These are phyloP conservation scores for Sapayoa aenigma DNA, from an alignment of 2,113 vertebrate genomes.

Conservation along the genomic window DNA sequence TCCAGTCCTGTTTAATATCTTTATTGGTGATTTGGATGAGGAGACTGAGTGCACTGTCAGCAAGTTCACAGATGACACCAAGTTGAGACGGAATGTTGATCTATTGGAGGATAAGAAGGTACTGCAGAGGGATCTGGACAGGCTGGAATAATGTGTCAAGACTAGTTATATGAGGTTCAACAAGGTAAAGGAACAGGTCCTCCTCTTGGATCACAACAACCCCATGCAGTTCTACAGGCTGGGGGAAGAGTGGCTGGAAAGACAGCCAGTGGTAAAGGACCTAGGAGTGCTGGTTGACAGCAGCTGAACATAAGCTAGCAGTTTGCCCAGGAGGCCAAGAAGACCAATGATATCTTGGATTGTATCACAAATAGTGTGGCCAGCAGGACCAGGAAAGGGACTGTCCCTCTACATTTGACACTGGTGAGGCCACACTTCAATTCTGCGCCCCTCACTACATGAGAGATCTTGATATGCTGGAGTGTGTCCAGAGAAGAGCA, in stretches of 20 bases:
- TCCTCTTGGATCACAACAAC: neutral
- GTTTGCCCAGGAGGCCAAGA: neutral
- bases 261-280: neutral
- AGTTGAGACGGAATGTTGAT: neutral
- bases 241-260: neutral
- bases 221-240: neutral
- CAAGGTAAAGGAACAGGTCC: neutral
- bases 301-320: neutral
- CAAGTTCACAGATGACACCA: neutral
- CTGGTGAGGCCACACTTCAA: neutral
- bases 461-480: neutral
- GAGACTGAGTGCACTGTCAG: neutral
- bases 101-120: neutral
- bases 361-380: neutral
- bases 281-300: neutral
- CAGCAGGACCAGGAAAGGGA: neutral
- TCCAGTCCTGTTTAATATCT: neutral
- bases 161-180: neutral
- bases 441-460: neutral
- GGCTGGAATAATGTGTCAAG: neutral
- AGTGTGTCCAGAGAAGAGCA: neutral
- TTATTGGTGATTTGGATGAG: neutral
- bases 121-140: neutral
- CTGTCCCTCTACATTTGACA: neutral
- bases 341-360: neutral